phyloP scores from a whole-genome alignment of 2,113 vertebrate species.

The Gavialis gangeticus region DNA sequence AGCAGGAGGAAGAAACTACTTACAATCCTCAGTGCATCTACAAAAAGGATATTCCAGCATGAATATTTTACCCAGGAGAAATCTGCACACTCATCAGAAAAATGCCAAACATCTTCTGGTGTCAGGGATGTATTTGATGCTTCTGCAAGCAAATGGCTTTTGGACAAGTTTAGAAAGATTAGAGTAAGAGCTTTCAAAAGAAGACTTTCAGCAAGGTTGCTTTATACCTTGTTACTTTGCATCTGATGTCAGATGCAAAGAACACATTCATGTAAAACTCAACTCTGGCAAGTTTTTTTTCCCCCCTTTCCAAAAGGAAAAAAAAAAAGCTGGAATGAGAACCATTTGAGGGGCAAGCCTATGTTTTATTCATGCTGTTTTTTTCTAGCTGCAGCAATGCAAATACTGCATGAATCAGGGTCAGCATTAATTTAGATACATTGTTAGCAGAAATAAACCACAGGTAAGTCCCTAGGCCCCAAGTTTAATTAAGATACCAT shows the following conservation, averaged over 20 bases:
- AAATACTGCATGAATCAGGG: neutral
- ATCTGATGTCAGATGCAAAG: too few relatives aligned
- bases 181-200: neutral
- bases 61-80: neutral
- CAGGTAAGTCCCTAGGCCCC: neutral
- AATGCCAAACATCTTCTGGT: neutral
- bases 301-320: too few relatives aligned
- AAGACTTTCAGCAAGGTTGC: neutral
- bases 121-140: neutral
- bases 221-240: too few relatives aligned
- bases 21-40: neutral
- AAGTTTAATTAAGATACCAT: neutral
- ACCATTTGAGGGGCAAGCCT: too few relatives aligned
- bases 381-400: neutral
- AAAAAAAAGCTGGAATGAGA: too few relatives aligned
- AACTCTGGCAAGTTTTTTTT: too few relatives aligned
- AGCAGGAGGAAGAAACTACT: neutral
- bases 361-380: neutral
- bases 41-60: neutral
- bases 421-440: accelerated
- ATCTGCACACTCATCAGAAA: neutral
- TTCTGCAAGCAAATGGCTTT: neutral
- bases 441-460: neutral
- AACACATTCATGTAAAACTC: too few relatives aligned
- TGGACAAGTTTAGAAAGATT: neutral